Evolutionary conservation across 2,888 invertebrate species (phyloP).

Genomic region (Dasysyrphus tricinctus): DNA sequence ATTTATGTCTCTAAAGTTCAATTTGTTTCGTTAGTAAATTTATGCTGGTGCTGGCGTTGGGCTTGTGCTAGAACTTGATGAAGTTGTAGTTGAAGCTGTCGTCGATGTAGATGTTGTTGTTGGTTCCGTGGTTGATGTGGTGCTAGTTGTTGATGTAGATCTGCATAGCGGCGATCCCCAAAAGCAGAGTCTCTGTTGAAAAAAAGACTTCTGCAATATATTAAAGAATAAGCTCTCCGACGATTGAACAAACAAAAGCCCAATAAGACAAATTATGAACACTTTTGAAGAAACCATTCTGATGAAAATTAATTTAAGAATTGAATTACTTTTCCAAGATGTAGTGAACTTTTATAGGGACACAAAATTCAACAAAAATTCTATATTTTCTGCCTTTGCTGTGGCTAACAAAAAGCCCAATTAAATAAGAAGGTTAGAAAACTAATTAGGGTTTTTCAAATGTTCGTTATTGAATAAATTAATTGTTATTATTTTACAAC

Average conservation of each 20-base stretch:
- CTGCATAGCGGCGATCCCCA: background rate
- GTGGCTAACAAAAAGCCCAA: background rate
- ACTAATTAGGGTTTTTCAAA: too few species aligned
- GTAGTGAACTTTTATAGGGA: background rate
- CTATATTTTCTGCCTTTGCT: background rate
- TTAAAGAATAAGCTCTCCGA: background rate
- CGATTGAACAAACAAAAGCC: background rate
- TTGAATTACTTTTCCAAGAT: background rate
- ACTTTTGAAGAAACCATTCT: background rate
- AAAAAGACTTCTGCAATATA: background rate
- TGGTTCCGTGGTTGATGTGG: background rate
- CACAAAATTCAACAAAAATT: background rate
- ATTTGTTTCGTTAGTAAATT: too few species aligned
- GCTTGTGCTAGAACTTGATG: background rate
- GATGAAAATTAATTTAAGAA: background rate
- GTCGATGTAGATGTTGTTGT: slow-evolving; percentile 2
- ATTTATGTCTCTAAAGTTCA: too few species aligned
- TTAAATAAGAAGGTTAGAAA: background rate
- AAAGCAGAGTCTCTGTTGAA: background rate
- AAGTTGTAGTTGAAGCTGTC: background rate
- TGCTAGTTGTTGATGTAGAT: background rate
- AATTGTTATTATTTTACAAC: too few species aligned
- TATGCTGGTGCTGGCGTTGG: background rate
- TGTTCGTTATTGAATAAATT: too few species aligned
- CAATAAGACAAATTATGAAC: background rate